These are phyloP conservation scores for Sardinella longiceps DNA, from an alignment of 2,797 vertebrate species.

Conservation along the genomic window DNA sequence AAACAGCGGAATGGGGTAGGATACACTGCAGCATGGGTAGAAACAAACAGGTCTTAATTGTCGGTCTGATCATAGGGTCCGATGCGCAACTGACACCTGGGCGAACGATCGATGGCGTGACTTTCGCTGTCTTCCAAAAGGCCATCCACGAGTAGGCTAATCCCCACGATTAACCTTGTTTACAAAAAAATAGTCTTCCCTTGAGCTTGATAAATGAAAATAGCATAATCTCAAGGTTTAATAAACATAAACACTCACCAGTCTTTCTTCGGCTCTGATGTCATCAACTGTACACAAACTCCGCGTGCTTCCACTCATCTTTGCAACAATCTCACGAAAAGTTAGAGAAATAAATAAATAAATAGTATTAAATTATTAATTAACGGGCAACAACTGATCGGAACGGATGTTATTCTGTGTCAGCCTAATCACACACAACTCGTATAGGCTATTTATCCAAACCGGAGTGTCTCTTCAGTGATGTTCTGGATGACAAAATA, in stretches of 20 bases:
- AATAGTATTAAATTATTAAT: constrained; percentile 40
- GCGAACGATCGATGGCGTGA: background rate
- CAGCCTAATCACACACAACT: background rate
- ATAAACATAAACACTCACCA: constrained; percentile 60
- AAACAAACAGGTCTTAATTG: background rate
- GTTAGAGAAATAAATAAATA: constrained; percentile 46
- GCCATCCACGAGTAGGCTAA: no score
- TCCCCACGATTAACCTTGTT: no score
- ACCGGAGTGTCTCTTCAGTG: background rate
- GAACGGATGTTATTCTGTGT: background rate
- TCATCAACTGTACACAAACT: constrained; percentile 76
- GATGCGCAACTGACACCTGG: background rate
- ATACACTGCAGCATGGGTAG: background rate
- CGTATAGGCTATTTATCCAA: background rate
- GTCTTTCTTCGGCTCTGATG: constrained; percentile 64
- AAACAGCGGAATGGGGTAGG: background rate
- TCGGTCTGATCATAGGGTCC: background rate
- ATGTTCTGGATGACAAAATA: background rate
- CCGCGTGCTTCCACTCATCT: constrained; percentile 72
- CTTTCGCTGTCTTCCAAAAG: background rate
- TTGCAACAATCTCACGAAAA: constrained; percentile 14
- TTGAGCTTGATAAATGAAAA: background rate
- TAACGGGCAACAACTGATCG: no score
- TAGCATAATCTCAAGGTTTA: background rate
- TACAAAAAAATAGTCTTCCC: background rate